A percentile compares a stretch with the other conserved stretches of the same genome.
Conservation (phyloP, 1,140 invertebrate genomes). For the Drosophila willistoni region DNA sequence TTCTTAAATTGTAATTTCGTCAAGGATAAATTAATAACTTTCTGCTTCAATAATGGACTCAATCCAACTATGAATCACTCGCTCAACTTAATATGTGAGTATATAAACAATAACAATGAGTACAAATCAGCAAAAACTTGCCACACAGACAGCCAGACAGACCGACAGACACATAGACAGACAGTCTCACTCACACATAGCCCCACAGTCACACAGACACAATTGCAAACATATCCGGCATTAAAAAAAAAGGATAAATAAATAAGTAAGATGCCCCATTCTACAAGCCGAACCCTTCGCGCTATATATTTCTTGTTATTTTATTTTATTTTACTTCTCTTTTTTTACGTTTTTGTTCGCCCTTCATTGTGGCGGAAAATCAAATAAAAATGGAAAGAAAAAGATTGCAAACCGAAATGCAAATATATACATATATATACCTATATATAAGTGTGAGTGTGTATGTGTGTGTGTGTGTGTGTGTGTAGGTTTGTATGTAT, state of each 20-base stretch:
- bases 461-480: conserved; percentile 11
- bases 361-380: conserved; percentile 32
- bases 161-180: neutral
- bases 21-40: neutral
- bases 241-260: conserved; percentile 2
- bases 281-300: neutral
- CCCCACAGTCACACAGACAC: conserved; percentile 2
- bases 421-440: conserved; percentile 51
- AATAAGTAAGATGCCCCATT: conserved; percentile 8
- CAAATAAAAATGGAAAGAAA: conserved; percentile 43
- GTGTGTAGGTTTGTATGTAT: neutral
- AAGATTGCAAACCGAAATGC: conserved; percentile 49
- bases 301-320: conserved; percentile 1
- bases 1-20: too few relatives aligned
- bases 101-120: neutral
- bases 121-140: neutral
- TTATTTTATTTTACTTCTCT: neutral
- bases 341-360: conserved; percentile 1
- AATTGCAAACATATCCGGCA: conserved; percentile 13
- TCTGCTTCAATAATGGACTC: neutral
- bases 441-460: conserved; percentile 11
- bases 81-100: neutral
- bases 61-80: neutral
- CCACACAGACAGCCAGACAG: neutral
- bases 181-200: neutral